A percentile compares a stretch with the other conserved stretches of the same genome.
These are phyloP conservation scores for Orthonevra nobilis DNA, from an alignment of 2,888 invertebrate genomes.

Conservation along the genomic window DNA sequence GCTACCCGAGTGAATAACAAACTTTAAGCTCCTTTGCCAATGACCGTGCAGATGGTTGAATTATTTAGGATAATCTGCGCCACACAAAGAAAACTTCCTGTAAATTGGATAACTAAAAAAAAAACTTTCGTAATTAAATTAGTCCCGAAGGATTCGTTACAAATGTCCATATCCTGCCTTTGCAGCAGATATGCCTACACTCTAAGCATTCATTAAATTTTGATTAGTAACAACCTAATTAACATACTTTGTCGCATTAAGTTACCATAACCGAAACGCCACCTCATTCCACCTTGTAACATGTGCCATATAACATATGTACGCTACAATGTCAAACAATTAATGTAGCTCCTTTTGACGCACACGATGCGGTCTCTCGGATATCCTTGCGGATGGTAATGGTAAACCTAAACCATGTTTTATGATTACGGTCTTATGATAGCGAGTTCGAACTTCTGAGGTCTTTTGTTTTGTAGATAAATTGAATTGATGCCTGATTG, in stretches of 20 bases:
- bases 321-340: conserved; percentile 6
- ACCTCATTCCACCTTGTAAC: not conserved
- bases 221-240: conserved; percentile 29
- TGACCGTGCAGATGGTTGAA: too few species aligned
- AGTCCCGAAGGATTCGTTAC: too few species aligned
- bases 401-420: conserved; percentile 18
- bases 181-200: too few species aligned
- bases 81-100: too few species aligned
- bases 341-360: conserved; percentile 31
- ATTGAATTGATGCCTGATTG: conserved; percentile 23
- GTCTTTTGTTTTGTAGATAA: conserved; percentile 40
- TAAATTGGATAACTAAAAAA: too few species aligned
- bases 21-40: too few species aligned
- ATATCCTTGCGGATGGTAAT: conserved; percentile 9
- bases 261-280: not conserved
- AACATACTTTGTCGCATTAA: conserved; percentile 25
- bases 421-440: conserved; percentile 33
- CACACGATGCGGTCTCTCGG: conserved; percentile 34
- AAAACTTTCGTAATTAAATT: too few species aligned
- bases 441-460: conserved; percentile 25
- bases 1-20: too few species aligned
- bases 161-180: too few species aligned
- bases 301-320: conserved; percentile 7
- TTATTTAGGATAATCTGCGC: too few species aligned
- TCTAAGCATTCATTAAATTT: conserved; percentile 15